Percentiles rank a stretch among this genome's conserved stretches.
These are phyloP conservation scores for Callipepla squamata DNA, from an alignment of 2,113 vertebrate species.

Conservation along the genomic window DNA sequence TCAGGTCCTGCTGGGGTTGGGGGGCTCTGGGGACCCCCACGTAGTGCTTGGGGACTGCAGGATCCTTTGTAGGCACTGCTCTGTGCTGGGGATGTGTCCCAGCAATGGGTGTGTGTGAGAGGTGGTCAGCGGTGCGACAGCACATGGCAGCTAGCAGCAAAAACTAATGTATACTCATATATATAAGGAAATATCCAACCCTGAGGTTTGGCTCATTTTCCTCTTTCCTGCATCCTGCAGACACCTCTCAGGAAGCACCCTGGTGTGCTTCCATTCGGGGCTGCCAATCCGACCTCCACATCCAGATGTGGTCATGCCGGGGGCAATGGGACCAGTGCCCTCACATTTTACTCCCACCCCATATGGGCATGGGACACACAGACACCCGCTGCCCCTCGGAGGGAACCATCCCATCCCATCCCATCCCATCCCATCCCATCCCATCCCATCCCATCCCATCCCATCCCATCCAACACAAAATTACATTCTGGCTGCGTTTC, in stretches of 20 bases:
- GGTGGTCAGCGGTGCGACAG: background rate
- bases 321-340: background rate
- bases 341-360: background rate
- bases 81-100: background rate
- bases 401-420: background rate
- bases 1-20: rapidly evolving
- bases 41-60: background rate
- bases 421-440: too few species aligned
- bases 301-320: background rate
- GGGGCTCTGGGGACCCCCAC: background rate
- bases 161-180: background rate
- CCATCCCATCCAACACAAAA: background rate
- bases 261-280: too few species aligned
- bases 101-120: background rate
- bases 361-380: rapidly evolving
- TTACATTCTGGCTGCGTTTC: background rate
- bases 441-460: background rate
- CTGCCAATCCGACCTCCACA: background rate
- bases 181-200: background rate
- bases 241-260: background rate
- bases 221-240: constrained; percentile 19
- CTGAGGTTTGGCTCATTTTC: background rate
- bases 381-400: background rate
- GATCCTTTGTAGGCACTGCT: background rate
- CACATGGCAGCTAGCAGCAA: background rate